phyloP scores from a whole-genome alignment of 2,888 invertebrate genomes.

The Athripsodes cinereus region DNA sequence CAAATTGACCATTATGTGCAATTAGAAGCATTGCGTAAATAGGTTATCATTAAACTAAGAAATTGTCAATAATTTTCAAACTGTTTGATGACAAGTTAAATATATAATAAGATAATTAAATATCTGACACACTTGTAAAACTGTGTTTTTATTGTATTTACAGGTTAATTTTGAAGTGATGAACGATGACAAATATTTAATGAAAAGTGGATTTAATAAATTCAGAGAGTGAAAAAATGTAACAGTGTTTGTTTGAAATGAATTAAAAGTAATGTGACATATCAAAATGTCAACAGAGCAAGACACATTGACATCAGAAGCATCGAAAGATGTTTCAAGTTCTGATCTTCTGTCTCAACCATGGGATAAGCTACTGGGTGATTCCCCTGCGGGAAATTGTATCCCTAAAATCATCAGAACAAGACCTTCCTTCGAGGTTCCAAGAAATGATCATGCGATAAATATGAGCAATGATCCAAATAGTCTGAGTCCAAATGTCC shows the following conservation, averaged over 20 bases:
- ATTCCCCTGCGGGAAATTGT: constrained; percentile 36
- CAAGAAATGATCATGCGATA: constrained; percentile 35
- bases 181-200: no score
- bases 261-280: neutral
- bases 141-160: no score
- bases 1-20: no score
- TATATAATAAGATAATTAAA: no score
- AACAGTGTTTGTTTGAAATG: no score
- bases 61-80: no score
- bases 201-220: no score
- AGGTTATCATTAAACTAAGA: no score
- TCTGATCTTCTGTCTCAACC: constrained; percentile 26
- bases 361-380: constrained; percentile 48
- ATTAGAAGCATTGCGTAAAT: no score
- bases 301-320: constrained; percentile 36
- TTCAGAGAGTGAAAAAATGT: neutral
- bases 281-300: constrained; percentile 45
- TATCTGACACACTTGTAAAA: no score
- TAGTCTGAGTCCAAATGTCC: constrained; percentile 25
- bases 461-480: constrained; percentile 30
- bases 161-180: no score
- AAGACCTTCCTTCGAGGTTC: constrained; percentile 42
- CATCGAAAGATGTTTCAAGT: constrained; percentile 23
- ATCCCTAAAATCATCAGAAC: constrained; percentile 48
- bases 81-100: no score